A percentile compares a stretch with the other conserved stretches of the same genome.
Conservation (phyloP, 2,888 invertebrate genomes). For the Kryphioiulus occultus region DNA sequence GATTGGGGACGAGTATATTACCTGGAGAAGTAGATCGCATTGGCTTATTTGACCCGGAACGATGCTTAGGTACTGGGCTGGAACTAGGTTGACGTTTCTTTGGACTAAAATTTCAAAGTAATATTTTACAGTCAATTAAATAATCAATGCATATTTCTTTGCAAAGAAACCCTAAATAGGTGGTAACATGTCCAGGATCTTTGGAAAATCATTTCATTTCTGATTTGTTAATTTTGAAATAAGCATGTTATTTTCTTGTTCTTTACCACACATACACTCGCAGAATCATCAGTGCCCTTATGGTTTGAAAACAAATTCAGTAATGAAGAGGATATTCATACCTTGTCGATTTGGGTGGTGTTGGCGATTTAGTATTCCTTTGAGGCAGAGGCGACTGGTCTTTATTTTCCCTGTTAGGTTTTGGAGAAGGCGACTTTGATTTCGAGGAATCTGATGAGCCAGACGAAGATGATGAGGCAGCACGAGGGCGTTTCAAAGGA, state of each 20-base stretch:
- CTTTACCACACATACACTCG: background rate
- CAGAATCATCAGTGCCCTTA: background rate
- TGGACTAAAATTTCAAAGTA: background rate
- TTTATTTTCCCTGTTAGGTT: background rate
- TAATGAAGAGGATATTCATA: background rate
- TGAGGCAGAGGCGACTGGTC: background rate
- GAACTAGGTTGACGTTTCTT: background rate
- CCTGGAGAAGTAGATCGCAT: slow-evolving; percentile 11
- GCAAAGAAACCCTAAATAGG: no score
- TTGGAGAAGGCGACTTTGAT: slow-evolving; percentile 26
- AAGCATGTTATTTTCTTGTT: no score
- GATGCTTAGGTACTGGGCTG: slow-evolving; percentile 24
- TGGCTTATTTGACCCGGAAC: background rate
- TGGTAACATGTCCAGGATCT: no score
- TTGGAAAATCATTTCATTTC: no score
- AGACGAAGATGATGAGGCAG: slow-evolving; percentile 48
- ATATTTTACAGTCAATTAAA: background rate
- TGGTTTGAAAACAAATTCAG: background rate
- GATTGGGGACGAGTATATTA: background rate
- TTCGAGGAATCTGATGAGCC: slow-evolving; percentile 41
- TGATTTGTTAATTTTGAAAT: no score
- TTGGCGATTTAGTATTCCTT: background rate
- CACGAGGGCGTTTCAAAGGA: slow-evolving; percentile 14
- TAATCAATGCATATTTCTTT: no score
- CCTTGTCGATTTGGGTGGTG: slow-evolving; percentile 7